These are phyloP conservation scores for Mormyrus hasselquistii DNA, from an alignment of 2,797 vertebrate species.

Conservation along the genomic window DNA sequence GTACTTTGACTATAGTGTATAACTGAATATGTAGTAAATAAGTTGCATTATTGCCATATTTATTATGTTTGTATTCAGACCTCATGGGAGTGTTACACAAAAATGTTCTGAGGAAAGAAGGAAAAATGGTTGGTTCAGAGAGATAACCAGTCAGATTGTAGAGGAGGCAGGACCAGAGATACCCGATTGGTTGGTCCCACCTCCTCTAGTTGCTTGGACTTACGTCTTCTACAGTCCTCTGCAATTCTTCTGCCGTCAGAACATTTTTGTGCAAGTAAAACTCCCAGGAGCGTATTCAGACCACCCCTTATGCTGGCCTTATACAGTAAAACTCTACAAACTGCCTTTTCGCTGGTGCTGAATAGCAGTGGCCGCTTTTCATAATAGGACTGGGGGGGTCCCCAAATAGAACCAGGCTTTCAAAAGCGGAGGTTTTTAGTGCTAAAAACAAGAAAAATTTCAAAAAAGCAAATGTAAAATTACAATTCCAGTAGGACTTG, in stretches of 20 bases:
- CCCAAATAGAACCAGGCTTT: background rate
- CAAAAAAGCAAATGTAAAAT: background rate
- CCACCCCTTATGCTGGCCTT: background rate
- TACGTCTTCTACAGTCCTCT: background rate
- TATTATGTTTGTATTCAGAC: background rate
- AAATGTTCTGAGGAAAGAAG: background rate
- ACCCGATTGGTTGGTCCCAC: background rate
- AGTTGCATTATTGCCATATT: background rate
- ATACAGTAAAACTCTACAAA: background rate
- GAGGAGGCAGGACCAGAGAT: background rate
- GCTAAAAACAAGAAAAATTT: background rate
- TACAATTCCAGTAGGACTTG: background rate
- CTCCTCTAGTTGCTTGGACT: background rate
- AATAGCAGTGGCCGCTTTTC: background rate
- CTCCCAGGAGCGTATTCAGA: background rate
- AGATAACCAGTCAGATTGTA: background rate
- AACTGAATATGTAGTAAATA: constrained; percentile 4
- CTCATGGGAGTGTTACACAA: background rate
- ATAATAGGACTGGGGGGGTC: background rate
- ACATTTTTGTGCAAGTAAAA: background rate
- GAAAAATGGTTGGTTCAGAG: background rate
- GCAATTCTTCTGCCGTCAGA: background rate
- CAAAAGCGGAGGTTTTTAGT: background rate
- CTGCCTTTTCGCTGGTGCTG: background rate
- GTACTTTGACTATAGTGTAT: background rate